These are phyloP conservation scores for Patella pellucida DNA, from an alignment of 2,888 invertebrate genomes.

Conservation along the genomic window DNA sequence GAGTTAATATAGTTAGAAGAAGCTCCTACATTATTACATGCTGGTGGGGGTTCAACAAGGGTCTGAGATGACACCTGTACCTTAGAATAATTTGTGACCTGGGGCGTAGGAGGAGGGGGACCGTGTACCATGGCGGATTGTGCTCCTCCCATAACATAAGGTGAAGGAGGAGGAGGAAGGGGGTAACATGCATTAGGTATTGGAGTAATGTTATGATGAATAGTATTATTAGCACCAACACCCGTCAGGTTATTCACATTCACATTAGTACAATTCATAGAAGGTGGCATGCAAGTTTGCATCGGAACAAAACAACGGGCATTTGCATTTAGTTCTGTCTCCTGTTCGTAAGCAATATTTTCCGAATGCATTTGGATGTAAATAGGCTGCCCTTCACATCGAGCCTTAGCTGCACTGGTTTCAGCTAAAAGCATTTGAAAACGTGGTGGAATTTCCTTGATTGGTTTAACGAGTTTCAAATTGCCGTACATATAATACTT, in stretches of 20 bases:
- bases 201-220: background rate
- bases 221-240: background rate
- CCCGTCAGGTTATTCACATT: conserved; percentile 19
- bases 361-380: conserved; percentile 42
- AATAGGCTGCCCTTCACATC: conserved; percentile 64
- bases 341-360: conserved; percentile 12
- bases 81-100: background rate
- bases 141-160: too few relatives aligned
- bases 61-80: background rate
- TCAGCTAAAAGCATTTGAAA: conserved; percentile 59
- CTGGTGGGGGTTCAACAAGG: background rate
- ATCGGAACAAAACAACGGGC: conserved; percentile 28
- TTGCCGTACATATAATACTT: conserved; percentile 65
- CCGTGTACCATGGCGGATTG: too few relatives aligned
- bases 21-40: background rate
- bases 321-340: conserved; percentile 29
- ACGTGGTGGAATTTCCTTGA: conserved; percentile 66
- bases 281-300: background rate
- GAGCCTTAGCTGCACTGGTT: conserved; percentile 54
- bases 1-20: background rate
- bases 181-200: conserved; percentile 19
- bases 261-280: background rate
- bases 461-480: conserved; percentile 62
- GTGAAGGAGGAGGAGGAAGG: conserved; percentile 19
- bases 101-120: conserved; percentile 8